Base-by-base conservation (phyloP, 2,797 vertebrate species). In the Botia kubotai region DNA sequence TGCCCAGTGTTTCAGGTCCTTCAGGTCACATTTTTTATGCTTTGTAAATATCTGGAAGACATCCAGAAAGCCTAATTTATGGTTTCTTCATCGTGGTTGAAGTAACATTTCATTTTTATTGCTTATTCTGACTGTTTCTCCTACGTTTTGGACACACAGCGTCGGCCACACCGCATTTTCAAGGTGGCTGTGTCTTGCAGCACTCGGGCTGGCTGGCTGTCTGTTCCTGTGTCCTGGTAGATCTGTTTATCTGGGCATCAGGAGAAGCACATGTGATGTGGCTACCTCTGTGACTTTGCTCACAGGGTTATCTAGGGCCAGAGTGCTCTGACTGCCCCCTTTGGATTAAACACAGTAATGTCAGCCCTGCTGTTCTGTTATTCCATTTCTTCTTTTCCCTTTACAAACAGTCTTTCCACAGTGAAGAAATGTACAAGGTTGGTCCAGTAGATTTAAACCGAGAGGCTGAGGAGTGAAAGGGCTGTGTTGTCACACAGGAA, bases 401-500 rank as follows among this genome's bases (percentile, higher is more conserved):
- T 13, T 36, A 4, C 3, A 33, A 10, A 16, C 13, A 33, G 36
- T 52, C 26, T 11, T 58, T 58, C 19, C 2, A 81, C 19, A 55
- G 23, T 72, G 23, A 55, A 65, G 19, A 67, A 50, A 19, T 68
- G 77, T 80, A 55, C 71, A 75, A 17, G 13, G 23, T 39, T 62
- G 43, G 21, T 57, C 11, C 8, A 39, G 43, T 19, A 78, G 75
- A 83, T 80, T 69, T 77, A 39, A 60, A 43, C 55, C 55, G 73
- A 55, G 69, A 43, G 74, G 57, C 63, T 68, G 23, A 71, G 55
- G 7, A 26, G 6, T 58, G 26, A 82, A 77, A 77, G 52, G 63
- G 73, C 46, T 72, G 39, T 71, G 68, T 36, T 81, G 67, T 86
- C 63, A 82, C 83, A 84, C 82, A 88, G 87, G 87, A 88, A 85